Evolutionary conservation across 92 coral and sea anemone genomes (phyloP), one percentile per base, ranked within the genome.

Genomic region (Epizoanthus fatuus): DNA sequence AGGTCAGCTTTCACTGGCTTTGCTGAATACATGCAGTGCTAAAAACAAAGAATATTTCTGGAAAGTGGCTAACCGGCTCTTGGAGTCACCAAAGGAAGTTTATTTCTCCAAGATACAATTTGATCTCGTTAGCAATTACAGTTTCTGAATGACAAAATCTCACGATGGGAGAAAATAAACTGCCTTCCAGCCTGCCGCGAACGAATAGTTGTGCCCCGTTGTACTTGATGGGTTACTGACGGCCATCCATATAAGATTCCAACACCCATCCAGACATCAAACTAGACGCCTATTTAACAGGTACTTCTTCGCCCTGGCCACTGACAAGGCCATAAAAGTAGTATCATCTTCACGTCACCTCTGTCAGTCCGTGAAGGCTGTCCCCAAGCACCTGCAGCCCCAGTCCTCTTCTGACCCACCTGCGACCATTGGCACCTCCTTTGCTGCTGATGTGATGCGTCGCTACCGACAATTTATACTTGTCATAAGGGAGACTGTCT

Each of bases 401-500:
- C 87, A 84, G 47, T 75, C 75, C 11, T 54, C 56, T 9, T 4
- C 40, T 1, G 49, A 54, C 15, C 40, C 83, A 22, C 84, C 64
- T 29, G 57, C n/a, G 39, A n/a, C 70, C 80, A 76, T 68, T 57
- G 90, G 72, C 32, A 4, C 69, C 25, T 79, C 60, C 5, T 86
- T 78, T 39, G 65, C 75, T 57, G 73, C 81, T 12, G 88, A 84
- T 70, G 45, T 37, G 29, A 15, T 17, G 20, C 32, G 81, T 47
- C 60, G 59, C 74, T 4, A 84, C 39, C 88, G 65, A 22, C 72
- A n/a, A 12, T 38, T 82, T 64, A 77, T 89, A 3, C 68, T 63
- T 19, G 92, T 84, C 58, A 17, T 70, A 7, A 32, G 86, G 67
- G 83, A 89, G 80, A 66, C 81, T 17, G 85, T 74, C 62, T 89